A percentile compares a stretch with the other conserved stretches of the same genome.
Evolutionary conservation across 2,888 invertebrate species (phyloP).

Genomic region (Toxonevra muliebris): DNA sequence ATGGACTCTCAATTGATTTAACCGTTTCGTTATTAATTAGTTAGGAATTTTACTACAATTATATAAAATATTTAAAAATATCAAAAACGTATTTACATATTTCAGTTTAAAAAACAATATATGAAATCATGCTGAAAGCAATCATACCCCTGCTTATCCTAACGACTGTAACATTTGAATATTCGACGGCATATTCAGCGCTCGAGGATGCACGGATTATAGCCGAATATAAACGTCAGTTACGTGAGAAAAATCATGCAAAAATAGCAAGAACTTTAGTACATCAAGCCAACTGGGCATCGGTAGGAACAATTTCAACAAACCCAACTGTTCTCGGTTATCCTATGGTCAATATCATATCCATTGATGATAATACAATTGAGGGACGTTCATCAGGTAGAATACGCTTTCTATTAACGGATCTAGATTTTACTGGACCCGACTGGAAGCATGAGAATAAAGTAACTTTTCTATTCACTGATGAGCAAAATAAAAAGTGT

Average conservation of each 20-base stretch:
- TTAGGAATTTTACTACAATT: too few relatives aligned
- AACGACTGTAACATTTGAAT: slow-evolving; percentile 19
- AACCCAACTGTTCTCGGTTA: slow-evolving; percentile 51
- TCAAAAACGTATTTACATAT: too few relatives aligned
- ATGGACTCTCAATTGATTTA: too few relatives aligned
- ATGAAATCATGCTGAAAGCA: slow-evolving; percentile 1
- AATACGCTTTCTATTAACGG: slow-evolving; percentile 61
- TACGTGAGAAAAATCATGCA: slow-evolving; percentile 53
- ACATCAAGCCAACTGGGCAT: slow-evolving; percentile 60
- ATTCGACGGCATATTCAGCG: slow-evolving; percentile 49
- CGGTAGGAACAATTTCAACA: slow-evolving; percentile 61
- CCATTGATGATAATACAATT: slow-evolving; percentile 58
- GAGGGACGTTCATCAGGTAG: slow-evolving; percentile 55
- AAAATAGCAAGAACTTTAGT: slow-evolving; percentile 60
- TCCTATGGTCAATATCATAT: slow-evolving; percentile 65
- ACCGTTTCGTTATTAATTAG: too few relatives aligned
- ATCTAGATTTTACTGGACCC: slow-evolving; percentile 62
- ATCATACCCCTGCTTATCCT: slow-evolving; percentile 26
- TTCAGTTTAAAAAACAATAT: too few relatives aligned
- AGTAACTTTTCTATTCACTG: slow-evolving; percentile 57
- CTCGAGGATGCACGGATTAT: slow-evolving; percentile 51
- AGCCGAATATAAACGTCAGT: slow-evolving; percentile 44
- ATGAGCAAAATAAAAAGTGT: slow-evolving; percentile 61
- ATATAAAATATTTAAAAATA: too few relatives aligned
- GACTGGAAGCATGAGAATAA: slow-evolving; percentile 60